Base-by-base conservation (phyloP, 1,140 invertebrate species). In the Carposina sasakii region DNA sequence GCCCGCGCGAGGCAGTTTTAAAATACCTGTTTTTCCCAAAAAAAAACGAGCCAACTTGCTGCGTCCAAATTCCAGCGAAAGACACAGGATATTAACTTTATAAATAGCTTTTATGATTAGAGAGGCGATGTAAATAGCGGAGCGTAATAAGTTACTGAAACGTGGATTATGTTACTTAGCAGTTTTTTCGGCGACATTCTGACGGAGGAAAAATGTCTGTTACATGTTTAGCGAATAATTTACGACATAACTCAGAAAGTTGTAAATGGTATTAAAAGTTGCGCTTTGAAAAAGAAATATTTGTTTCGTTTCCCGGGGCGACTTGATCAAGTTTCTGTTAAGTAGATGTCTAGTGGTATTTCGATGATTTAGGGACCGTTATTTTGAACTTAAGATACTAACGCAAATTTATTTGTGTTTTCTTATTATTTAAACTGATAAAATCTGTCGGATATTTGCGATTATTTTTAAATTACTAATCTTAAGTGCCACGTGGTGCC, bases 11-110 rank as follows among this genome's bases (percentile, higher is more conserved):
- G 60, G 59, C 62, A 62, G 61, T 76, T 77, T n/a, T 72, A 73
- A 77, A 77, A 77, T 76, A 76, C 68, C 67, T 63, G 64, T 59
- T 79, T 77, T 73, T 77, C 71, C 66, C 36, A 41, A 12, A 52
- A 44, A 20, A 53, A 48, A 57, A 59, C 49, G 57, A 61, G 49
- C 54, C 54, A 67, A 58, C 53, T 58, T 70, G 67, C 67, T 66
- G 66, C 67, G 64, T 60, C 57, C 57, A 56, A 66, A 53, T 63
- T 64, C 57, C 60, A 60, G 52, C 12, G 24, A 28, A 28, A 28
- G 12, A 28, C 12, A 28, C 12, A 6, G 24, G 24, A 28, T 28
- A 28, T 12, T 28, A 6, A 28, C 24, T 5, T n/a, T n/a, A 28
- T 6, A 28, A 28, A 12, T 12, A 28, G 24, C 24, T 12, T 6